A percentile compares a stretch with the other conserved stretches of the same genome.
These are phyloP conservation scores for Trichopria drosophilae DNA, from an alignment of 2,888 invertebrate species.

Conservation along the genomic window DNA sequence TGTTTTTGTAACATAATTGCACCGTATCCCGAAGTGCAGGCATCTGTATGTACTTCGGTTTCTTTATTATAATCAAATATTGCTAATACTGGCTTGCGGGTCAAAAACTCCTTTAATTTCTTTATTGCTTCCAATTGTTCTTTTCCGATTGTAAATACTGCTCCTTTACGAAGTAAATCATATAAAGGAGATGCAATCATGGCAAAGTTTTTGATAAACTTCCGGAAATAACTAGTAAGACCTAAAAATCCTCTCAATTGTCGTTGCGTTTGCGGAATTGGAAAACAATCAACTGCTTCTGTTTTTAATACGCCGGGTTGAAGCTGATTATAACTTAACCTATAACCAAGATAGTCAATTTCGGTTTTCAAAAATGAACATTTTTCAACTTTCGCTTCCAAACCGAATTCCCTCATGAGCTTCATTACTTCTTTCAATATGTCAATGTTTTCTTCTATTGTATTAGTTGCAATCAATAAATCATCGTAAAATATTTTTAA, in stretches of 20 bases:
- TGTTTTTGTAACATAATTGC: no score
- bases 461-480: not conserved
- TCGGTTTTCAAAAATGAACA: not conserved
- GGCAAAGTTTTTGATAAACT: no score
- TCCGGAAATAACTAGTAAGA: not conserved
- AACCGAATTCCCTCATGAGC: not conserved
- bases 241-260: not conserved
- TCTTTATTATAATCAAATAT: no score
- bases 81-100: no score
- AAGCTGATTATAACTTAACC: not conserved
- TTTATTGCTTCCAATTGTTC: no score
- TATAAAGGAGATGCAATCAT: no score
- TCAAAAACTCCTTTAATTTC: no score
- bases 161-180: no score
- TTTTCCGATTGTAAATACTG: no score
- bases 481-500: not conserved
- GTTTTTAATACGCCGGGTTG: not conserved
- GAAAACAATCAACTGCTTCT: not conserved
- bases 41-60: no score
- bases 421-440: not conserved
- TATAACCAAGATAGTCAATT: not conserved
- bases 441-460: slow-evolving; percentile 1
- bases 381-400: slow-evolving; percentile 1
- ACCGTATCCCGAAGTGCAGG: no score
- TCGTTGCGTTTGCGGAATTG: no score